phyloP scores from a whole-genome alignment of 2,113 vertebrate genomes.

The Hyla sarda region DNA sequence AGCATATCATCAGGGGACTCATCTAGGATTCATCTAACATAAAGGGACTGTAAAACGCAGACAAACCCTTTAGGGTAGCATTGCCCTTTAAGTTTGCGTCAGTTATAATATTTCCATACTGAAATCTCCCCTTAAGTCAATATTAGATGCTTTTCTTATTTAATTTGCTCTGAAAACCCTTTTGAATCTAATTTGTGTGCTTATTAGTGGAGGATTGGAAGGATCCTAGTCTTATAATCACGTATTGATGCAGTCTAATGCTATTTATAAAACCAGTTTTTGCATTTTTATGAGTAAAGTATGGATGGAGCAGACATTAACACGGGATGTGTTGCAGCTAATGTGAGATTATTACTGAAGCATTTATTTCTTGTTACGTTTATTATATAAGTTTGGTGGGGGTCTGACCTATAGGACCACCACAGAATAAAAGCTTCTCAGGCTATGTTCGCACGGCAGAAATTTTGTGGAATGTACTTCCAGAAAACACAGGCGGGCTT shows the following conservation, averaged over 20 bases:
- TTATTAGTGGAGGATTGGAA: constrained; percentile 56
- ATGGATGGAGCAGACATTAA: constrained; percentile 14
- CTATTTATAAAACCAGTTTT: constrained; percentile 57
- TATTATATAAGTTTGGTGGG: background rate
- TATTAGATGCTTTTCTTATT: constrained; percentile 39
- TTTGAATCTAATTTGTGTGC: constrained; percentile 52
- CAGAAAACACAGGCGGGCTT: too few relatives aligned
- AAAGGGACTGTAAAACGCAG: background rate
- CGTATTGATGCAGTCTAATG: constrained; percentile 5
- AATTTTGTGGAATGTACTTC: too few relatives aligned
- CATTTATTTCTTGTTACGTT: background rate
- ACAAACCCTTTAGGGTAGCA: background rate
- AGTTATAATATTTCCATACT: background rate
- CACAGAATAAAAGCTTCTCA: too few relatives aligned
- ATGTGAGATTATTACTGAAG: constrained; percentile 1
- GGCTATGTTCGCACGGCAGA: too few relatives aligned
- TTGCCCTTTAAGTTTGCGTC: background rate
- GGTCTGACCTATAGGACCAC: background rate
- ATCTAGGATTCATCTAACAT: background rate
- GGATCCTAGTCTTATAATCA: constrained; percentile 44
- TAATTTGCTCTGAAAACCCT: constrained; percentile 48
- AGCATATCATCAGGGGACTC: background rate
- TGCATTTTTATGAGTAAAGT: constrained; percentile 53
- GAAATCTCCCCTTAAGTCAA: constrained; percentile 37
- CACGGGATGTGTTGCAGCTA: background rate